phyloP scores from a whole-genome alignment of 1,140 invertebrate species.

The Megathymus violae region DNA sequence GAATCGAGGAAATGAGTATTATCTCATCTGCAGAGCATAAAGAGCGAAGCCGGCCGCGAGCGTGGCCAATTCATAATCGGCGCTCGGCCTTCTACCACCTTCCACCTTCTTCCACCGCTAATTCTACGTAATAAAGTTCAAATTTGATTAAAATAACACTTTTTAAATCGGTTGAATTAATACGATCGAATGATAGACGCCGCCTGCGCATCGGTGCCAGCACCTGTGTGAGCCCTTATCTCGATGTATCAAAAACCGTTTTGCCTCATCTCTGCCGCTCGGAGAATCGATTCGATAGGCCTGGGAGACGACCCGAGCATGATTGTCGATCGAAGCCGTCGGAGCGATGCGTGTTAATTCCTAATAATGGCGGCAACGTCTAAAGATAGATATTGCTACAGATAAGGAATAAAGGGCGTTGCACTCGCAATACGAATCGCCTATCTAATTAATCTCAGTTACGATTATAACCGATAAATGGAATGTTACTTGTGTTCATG shows the following conservation, averaged over 20 bases:
- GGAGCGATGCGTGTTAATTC: slow-evolving; percentile 46
- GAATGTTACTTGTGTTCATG: slow-evolving; percentile 20
- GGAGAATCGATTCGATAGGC: slow-evolving; percentile 27
- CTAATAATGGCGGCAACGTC: slow-evolving; percentile 40
- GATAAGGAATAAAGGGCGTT: slow-evolving; percentile 30
- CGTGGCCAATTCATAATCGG: slow-evolving; percentile 51
- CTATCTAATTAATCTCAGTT: slow-evolving; percentile 32
- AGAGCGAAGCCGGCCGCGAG: slow-evolving; percentile 28
- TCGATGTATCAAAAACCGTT: slow-evolving; percentile 25
- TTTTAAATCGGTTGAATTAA: slow-evolving; percentile 18
- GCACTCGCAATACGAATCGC: slow-evolving; percentile 17
- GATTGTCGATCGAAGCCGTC: slow-evolving; percentile 38
- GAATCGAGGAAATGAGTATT: slow-evolving; percentile 35
- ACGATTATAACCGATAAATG: slow-evolving; percentile 27
- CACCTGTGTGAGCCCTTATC: slow-evolving; percentile 28
- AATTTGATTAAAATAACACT: slow-evolving; percentile 7
- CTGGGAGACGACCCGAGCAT: slow-evolving; percentile 27
- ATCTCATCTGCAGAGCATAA: slow-evolving; percentile 35
- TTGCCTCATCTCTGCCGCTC: slow-evolving; percentile 13
- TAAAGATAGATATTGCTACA: slow-evolving; percentile 30
- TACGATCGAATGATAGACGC: slow-evolving; percentile 23
- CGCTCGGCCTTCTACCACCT: slow-evolving; percentile 36
- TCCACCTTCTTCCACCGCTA: background rate
- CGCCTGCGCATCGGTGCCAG: slow-evolving; percentile 15
- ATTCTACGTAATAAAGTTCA: slow-evolving; percentile 23